Evolutionary conservation across 1,140 invertebrate genomes (phyloP), one percentile per base, ranked within the genome.

Genomic region (Euura lappo): DNA sequence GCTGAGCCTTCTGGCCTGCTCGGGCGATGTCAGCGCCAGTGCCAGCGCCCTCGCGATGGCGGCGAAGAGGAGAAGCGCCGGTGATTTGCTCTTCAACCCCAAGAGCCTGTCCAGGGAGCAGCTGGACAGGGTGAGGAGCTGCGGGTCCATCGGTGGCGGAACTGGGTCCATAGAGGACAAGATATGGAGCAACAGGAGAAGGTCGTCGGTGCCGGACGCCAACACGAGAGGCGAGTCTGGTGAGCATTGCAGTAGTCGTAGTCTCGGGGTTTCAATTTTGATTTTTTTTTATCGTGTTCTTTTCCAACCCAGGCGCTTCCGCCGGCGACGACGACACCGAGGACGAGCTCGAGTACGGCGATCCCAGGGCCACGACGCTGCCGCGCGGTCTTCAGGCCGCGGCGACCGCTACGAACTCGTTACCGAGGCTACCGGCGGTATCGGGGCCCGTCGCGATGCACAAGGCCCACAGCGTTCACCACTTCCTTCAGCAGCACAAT

Each of bases 131-230:
- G 93, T 94, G 2, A 85, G 94, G 65, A 94, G 93, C 81, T 95
- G 94, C 82, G 94, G 94, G 1, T 94, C 93, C 65, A 96, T 96
- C 60, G 93, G 93, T 2, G 93, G 91, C 60, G 91, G 89, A 1
- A 81, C 79, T 76, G 84, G 89, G 70, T 86, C 85, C 68, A 79
- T 88, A 80, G 81, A 89, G 76, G 80, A 86, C 68, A 84, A 84
- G 68, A 88, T 88, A 65, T 87, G 87, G 87, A 87, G 81, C 66
- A 88, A 88, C 71, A 80, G 91, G 47, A 88, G 93, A 71, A 82
- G 93, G 44, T 92, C 92, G 2, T 93, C 92, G 28, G 93, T 93
- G 1, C 92, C 93, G 0, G 92, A 93, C 80, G 91, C 92, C 6
- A 90, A 88, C 45, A 87, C 83, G 0, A 82, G 90, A 13, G 90